Evolutionary conservation across 2,888 invertebrate species (phyloP).

Genomic region (Nephrotoma appendiculata): DNA sequence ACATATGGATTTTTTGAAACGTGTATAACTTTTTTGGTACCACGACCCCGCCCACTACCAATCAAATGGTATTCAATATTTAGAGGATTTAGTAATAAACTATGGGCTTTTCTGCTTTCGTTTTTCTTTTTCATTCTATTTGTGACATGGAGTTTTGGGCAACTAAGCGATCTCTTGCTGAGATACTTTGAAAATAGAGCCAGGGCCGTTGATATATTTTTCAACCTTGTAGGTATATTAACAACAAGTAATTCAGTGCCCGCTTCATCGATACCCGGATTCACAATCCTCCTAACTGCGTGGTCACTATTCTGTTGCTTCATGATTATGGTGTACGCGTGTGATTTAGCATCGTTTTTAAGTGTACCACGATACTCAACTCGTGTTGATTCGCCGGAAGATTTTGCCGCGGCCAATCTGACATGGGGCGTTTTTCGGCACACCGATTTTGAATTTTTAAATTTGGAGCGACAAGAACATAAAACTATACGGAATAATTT

Average conservation of each 20-base stretch:
- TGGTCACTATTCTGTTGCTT: neutral
- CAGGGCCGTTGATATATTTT: neutral
- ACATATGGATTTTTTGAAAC: neutral
- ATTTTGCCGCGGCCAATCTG: neutral
- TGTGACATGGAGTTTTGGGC: neutral
- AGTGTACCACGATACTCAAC: neutral
- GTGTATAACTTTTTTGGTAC: constrained; percentile 4
- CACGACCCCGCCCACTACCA: neutral
- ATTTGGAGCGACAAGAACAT: neutral
- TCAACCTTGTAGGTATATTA: neutral
- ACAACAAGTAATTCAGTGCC: neutral
- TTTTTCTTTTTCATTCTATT: neutral
- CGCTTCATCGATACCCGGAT: neutral
- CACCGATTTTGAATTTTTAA: neutral
- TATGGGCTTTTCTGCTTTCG: neutral
- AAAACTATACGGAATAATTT: neutral
- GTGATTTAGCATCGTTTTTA: constrained; percentile 3
- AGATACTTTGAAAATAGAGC: neutral
- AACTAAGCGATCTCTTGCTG: neutral
- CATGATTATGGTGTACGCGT: neutral
- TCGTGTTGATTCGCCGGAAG: neutral
- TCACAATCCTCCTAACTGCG: neutral
- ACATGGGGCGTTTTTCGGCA: neutral
- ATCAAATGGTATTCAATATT: constrained; percentile 5
- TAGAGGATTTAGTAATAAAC: neutral